Percentiles rank a stretch among this genome's conserved stretches.
These are phyloP conservation scores for Orthosia cruda DNA, from an alignment of 2,888 invertebrate species.

Conservation along the genomic window DNA sequence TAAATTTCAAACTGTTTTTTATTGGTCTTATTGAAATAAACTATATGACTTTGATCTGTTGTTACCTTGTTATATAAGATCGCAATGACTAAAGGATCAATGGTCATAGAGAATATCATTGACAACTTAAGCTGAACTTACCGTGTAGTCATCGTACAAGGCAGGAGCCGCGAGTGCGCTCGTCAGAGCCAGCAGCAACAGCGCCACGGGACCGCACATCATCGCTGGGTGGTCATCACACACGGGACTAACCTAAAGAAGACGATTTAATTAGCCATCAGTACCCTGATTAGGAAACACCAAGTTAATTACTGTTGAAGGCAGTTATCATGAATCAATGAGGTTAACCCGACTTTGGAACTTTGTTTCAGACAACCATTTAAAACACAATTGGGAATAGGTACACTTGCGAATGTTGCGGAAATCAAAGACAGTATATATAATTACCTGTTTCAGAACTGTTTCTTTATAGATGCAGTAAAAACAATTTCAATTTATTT, in stretches of 20 bases:
- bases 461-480: no score
- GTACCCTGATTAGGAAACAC: not conserved
- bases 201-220: conserved; percentile 78
- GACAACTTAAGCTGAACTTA: conserved; percentile 57
- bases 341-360: not conserved
- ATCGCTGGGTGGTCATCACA: conserved; percentile 76
- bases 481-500: no score
- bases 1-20: no score
- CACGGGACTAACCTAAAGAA: conserved; percentile 63
- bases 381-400: not conserved
- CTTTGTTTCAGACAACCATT: not conserved
- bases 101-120: no score
- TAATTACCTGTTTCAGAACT: not conserved
- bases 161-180: conserved; percentile 82
- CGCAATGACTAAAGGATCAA: no score
- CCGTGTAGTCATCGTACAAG: conserved; percentile 77
- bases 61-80: no score
- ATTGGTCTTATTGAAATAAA: no score
- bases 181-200: conserved; percentile 81
- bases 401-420: no score
- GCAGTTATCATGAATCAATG: not conserved
- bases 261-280: not conserved
- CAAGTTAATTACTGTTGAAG: conserved; percentile 1
- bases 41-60: no score
- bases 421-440: not conserved